Evolutionary conservation across 2,797 vertebrate genomes (phyloP).

Genomic region (Coregonus suidteri): DNA sequence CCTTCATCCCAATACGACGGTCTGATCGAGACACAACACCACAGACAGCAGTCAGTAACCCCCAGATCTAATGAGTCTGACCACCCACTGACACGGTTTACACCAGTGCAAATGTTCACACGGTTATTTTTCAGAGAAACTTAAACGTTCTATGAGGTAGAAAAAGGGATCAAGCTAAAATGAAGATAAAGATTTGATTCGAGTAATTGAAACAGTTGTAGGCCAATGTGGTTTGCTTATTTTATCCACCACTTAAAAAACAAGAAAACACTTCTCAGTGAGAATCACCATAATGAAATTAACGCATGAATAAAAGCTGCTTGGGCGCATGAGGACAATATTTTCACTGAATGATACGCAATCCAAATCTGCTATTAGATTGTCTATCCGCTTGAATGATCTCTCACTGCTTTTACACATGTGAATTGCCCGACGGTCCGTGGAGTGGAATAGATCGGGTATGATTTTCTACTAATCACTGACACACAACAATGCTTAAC

Average conservation of each 20-base stretch:
- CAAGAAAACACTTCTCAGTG: background rate
- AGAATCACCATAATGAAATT: background rate
- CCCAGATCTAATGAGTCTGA: background rate
- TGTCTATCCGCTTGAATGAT: constrained; percentile 1
- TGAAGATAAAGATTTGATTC: background rate
- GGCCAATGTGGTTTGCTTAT: background rate
- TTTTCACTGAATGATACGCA: background rate
- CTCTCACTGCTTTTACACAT: background rate
- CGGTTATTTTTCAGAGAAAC: too few species aligned
- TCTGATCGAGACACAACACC: constrained; percentile 70
- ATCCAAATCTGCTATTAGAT: background rate
- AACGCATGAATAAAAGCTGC: background rate
- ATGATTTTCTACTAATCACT: background rate
- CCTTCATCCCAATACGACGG: constrained; percentile 85
- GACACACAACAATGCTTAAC: background rate
- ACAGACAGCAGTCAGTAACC: background rate
- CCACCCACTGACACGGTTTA: constrained; percentile 2
- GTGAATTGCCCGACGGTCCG: background rate
- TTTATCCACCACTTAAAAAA: background rate
- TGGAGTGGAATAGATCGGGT: background rate
- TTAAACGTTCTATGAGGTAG: background rate
- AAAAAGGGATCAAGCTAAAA: background rate
- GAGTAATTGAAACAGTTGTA: background rate
- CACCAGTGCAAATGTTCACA: background rate
- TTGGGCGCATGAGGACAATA: background rate